Evolutionary conservation across 2,888 invertebrate genomes (phyloP).

Genomic region (Electrophaes corylata): DNA sequence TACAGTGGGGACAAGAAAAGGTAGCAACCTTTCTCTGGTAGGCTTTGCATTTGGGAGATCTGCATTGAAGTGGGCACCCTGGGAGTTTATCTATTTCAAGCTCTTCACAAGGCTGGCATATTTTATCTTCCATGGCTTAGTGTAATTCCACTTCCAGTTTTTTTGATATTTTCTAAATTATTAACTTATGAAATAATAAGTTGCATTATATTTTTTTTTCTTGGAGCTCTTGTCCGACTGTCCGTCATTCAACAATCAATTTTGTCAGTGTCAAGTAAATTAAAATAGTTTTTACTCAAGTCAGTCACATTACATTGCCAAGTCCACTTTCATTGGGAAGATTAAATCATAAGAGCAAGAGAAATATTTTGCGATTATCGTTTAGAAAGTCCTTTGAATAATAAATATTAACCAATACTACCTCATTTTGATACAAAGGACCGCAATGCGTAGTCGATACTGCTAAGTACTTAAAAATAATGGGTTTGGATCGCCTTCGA

Average conservation of each 20-base stretch:
- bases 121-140: slow-evolving; percentile 53
- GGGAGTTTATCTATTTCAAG: slow-evolving; percentile 53
- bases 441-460: slow-evolving; percentile 12
- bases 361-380: too few species aligned
- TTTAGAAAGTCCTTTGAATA: slow-evolving; percentile 13
- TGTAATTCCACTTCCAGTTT: not conserved
- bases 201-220: too few species aligned
- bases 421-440: slow-evolving; percentile 7
- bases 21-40: slow-evolving; percentile 41
- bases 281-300: too few species aligned
- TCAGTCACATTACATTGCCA: too few species aligned
- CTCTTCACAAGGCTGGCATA: slow-evolving; percentile 59
- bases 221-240: too few species aligned
- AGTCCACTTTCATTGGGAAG: too few species aligned
- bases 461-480: slow-evolving; percentile 2
- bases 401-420: slow-evolving; percentile 21
- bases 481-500: not conserved
- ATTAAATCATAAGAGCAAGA: too few species aligned
- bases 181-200: too few species aligned
- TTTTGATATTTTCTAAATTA: not conserved
- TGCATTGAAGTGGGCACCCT: slow-evolving; percentile 64
- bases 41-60: slow-evolving; percentile 61
- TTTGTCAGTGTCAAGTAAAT: too few species aligned
- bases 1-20: not conserved
- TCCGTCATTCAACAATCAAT: too few species aligned